Evolutionary conservation across 2,113 vertebrate species (phyloP), one percentile per base, ranked within the genome.

Genomic region (Etia nguti): DNA sequence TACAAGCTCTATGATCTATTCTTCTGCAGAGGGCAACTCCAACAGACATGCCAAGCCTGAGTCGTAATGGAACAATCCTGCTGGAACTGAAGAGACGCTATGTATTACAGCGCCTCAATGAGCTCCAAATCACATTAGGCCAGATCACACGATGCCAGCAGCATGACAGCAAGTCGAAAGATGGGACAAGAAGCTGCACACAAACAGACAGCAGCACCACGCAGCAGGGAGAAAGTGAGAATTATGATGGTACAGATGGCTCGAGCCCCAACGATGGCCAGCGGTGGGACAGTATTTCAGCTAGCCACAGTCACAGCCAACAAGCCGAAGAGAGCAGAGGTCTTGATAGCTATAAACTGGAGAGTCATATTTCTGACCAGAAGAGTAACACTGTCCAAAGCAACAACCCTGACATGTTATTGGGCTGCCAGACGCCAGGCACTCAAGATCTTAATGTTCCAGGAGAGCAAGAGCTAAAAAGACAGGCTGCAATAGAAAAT

Each of bases 91-190:
- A 92, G 92, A 93, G 95, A 81, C 85, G 56, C 26, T 89, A 89
- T 60, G 80, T 95, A 89, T 93, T 89, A 41, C 95, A 95, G 90
- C 94, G 93, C 73, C 94, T 96, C 86, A 79, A 91, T 75, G 92
- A 95, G 92, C 94, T 96, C 83, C 94, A 95, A 86, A 86, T 90
- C 88, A 95, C 88, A 81, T 94, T 95, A 91, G 88, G 79, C 52
- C 89, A 86, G 62, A 92, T 94, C 85, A 88, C 86, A 80, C 81
- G 2, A 75, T 75, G 92, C 88, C 95, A 93, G 90, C 90, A 80
- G 87, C 57, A 29, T 80, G 89, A 89, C 89, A 89, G 84, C 85
- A 41, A 86, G 86, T 91, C 86, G 60, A 89, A 83, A 86, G 86
- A 88, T 2, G 34, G 48, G 38, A 87, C 86, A 79, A 81, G 82